Base-by-base conservation (phyloP, 2,888 invertebrate species). In the Dioctria linearis region DNA sequence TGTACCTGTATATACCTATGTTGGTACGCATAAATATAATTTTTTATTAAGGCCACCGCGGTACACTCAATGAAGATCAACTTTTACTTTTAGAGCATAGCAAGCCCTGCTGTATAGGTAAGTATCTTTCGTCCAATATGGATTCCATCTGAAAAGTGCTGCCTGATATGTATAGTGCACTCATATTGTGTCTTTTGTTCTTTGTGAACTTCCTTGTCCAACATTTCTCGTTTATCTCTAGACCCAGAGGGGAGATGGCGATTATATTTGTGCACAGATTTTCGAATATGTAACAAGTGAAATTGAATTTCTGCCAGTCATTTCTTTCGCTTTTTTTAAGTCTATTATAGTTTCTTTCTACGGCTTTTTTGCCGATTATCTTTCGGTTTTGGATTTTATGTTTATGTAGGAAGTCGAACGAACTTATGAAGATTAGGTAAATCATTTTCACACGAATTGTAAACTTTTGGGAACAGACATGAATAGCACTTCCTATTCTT, bases 31-130 rank as follows among this genome's bases (percentile, higher is more conserved):
- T 71, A 54, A 71, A 71, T 71, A 71, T 51, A 71, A 71, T 71
- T 71, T 71, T 71, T 46, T 71, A 71, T 71, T 71, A 71, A 71
- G 71, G 71, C 71, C 71, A 71, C 71, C 71, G 71, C 71, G 39
- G 67, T 46, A 51, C 71, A 46, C 54, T 71, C 54, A 71, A 51
- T 71, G 71, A 51, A 71, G 71, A 51, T 71, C 71, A 71, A 71
- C 71, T 71, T 71, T 71, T 71, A 71, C 71, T 71, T 71, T 71
- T 39, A 13, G 54, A 71, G 71, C 67, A 46, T 43, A 42, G n/a
- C 46, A 39, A 71, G 71, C 49, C 54, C 71, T 54, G 51, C 71
- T 71, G 37, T 25, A 25, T 25, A 25, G 25, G 25, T 25, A 25
- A 25, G 25, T 25, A 25, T 25, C 25, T n/a, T 51, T 71, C 5